Conservation (phyloP, 2,888 invertebrate genomes). For the Rhopalosiphum nymphaeae region DNA sequence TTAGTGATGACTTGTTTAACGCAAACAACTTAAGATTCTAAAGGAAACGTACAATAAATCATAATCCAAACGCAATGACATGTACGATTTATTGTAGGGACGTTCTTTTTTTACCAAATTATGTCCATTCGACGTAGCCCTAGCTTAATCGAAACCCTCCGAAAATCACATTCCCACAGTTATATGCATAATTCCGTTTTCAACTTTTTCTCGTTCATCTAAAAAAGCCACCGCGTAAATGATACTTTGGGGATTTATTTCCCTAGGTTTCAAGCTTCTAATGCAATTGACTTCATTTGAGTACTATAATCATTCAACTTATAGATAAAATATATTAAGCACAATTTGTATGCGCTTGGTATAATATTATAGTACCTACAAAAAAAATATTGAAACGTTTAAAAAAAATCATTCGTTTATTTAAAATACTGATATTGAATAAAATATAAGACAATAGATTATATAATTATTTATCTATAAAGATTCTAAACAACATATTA, state of each 20-base stretch:
- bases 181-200: slow-evolving; percentile 15
- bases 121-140: not conserved
- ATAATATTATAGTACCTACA: not conserved
- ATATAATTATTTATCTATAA: not conserved
- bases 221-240: not conserved
- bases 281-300: not conserved
- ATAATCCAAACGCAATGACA: slow-evolving; percentile 35
- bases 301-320: not conserved
- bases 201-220: slow-evolving; percentile 1
- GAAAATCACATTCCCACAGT: not conserved
- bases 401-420: not conserved
- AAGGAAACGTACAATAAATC: slow-evolving; percentile 23
- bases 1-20: not conserved
- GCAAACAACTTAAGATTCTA: not conserved
- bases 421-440: not conserved
- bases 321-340: not conserved
- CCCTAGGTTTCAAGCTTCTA: not conserved
- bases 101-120: slow-evolving; percentile 25
- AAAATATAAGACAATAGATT: not conserved
- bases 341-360: not conserved
- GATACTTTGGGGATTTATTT: slow-evolving; percentile 9
- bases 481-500: no score
- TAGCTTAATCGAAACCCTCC: slow-evolving; percentile 22
- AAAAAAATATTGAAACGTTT: not conserved
- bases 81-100: slow-evolving; percentile 6